Percentiles rank a stretch among this genome's conserved stretches.
phyloP scores from a whole-genome alignment of 2,113 vertebrate genomes.

The Poeciliopsis retropinna region DNA sequence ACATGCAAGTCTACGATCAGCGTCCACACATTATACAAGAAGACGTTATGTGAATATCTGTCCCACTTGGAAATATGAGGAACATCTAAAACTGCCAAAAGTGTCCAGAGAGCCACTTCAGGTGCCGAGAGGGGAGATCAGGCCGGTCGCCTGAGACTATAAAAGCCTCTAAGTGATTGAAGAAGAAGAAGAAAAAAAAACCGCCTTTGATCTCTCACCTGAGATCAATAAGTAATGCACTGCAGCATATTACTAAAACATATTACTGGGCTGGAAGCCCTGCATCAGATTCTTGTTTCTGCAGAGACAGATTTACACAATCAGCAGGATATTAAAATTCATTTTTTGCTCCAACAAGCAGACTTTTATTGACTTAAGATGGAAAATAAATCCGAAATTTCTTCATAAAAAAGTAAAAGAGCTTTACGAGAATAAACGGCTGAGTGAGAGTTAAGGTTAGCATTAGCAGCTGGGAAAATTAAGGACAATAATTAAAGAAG shows the following conservation, averaged over 20 bases:
- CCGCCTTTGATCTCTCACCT: slow-evolving; percentile 37
- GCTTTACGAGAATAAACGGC: background rate
- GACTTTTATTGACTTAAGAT: background rate
- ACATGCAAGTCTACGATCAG: no score
- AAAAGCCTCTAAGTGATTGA: background rate
- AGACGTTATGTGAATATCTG: no score
- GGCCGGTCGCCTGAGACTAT: background rate
- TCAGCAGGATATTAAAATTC: background rate
- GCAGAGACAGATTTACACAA: background rate
- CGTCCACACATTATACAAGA: no score
- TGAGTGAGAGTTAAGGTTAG: background rate
- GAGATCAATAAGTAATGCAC: slow-evolving; percentile 51
- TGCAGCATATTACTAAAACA: slow-evolving; percentile 12
- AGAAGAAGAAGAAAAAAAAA: slow-evolving; percentile 3
- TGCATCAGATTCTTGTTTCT: background rate
- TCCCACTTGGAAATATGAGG: no score
- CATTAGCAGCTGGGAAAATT: background rate
- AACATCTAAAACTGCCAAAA: background rate
- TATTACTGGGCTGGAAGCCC: slow-evolving; percentile 1
- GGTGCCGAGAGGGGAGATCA: slow-evolving; percentile 7
- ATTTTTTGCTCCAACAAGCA: background rate
- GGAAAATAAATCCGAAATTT: background rate
- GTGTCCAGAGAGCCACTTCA: background rate
- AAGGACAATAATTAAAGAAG: background rate
- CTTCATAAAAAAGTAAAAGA: background rate